Conservation (phyloP, 2,797 vertebrate genomes). For the Lophotriccus pileatus region DNA sequence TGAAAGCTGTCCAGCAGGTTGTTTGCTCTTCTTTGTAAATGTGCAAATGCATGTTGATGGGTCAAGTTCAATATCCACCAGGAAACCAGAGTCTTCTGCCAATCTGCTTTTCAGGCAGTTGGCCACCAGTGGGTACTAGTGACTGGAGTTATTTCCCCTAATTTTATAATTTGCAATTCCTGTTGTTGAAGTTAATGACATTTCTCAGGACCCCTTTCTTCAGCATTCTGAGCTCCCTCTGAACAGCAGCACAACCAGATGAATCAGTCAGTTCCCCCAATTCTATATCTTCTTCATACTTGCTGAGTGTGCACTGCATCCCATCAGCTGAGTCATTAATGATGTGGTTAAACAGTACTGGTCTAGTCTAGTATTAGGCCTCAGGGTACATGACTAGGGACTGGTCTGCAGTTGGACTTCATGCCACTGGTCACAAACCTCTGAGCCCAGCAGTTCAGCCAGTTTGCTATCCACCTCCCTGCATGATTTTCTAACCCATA, state of each 20-base stretch:
- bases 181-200: background rate
- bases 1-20: background rate
- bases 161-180: background rate
- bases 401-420: rapidly evolving
- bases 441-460: background rate
- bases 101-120: background rate
- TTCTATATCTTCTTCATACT: background rate
- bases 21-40: background rate
- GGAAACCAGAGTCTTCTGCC: background rate
- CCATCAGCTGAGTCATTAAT: rapidly evolving
- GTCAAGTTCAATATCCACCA: background rate
- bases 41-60: background rate
- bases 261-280: background rate
- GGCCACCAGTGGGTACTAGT: background rate
- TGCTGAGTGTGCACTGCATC: background rate
- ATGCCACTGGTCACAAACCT: rapidly evolving
- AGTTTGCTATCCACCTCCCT: background rate
- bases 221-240: background rate
- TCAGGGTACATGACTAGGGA: background rate
- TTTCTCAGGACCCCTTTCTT: background rate
- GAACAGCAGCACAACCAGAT: background rate
- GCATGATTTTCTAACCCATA: background rate
- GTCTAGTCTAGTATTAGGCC: background rate
- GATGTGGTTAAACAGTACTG: rapidly evolving
- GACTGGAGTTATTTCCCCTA: background rate